Percentiles rank a stretch among this genome's conserved stretches.
phyloP scores from a whole-genome alignment of 92 coral and sea anemone genomes.

The Umimayanthus kanabou region DNA sequence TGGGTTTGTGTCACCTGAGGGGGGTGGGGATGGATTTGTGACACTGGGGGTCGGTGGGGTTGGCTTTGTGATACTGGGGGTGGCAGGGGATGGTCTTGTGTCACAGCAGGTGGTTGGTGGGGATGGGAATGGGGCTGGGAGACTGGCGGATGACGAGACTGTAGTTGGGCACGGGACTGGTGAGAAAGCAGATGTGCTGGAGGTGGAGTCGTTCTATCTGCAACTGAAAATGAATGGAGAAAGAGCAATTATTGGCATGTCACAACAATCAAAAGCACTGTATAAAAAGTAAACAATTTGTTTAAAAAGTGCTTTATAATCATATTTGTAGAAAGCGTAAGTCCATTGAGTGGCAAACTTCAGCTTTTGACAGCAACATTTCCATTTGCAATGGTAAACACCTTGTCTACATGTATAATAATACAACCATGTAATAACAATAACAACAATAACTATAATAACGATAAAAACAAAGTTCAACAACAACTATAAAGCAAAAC shows the following conservation, averaged over 20 bases:
- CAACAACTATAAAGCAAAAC: too few relatives aligned
- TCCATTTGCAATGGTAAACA: too few relatives aligned
- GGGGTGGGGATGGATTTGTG: neutral
- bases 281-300: too few relatives aligned
- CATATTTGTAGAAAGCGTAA: neutral
- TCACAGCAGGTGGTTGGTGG: neutral
- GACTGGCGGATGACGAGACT: neutral
- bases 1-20: conserved; percentile 3
- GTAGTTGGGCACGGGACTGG: neutral
- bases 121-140: conserved; percentile 14
- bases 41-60: neutral
- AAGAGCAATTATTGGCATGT: neutral
- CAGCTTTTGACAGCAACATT: neutral
- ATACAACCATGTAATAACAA: too few relatives aligned
- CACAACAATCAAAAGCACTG: too few relatives aligned
- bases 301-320: too few relatives aligned
- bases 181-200: conserved; percentile 28
- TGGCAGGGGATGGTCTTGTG: neutral
- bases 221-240: conserved; percentile 19
- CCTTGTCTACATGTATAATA: too few relatives aligned
- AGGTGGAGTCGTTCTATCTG: conserved; percentile 45
- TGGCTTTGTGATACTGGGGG: neutral
- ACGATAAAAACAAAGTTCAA: too few relatives aligned
- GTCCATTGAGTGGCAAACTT: neutral
- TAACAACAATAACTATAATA: too few relatives aligned